Percentiles rank a stretch among this genome's conserved stretches.
Evolutionary conservation across 2,113 vertebrate genomes (phyloP).

Genomic region (Pseudorectes ferrugineus): DNA sequence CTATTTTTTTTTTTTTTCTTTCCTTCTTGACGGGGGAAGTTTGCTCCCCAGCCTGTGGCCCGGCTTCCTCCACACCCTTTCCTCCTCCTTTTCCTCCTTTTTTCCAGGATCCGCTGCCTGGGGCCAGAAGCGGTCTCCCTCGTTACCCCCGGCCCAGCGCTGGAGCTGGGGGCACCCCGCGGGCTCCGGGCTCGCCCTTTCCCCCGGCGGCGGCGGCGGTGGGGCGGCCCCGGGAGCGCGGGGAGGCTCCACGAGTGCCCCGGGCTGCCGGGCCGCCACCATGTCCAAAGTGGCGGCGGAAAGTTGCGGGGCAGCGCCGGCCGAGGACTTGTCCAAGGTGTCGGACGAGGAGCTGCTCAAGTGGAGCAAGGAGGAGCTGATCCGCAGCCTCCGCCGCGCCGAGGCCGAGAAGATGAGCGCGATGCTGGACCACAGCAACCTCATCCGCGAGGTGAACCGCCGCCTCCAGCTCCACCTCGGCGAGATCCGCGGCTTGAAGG

Average conservation of each 20-base stretch:
- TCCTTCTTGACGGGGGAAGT: neutral
- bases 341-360: slow-evolving; percentile 88
- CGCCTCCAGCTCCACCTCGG: slow-evolving; percentile 93
- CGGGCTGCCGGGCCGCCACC: neutral
- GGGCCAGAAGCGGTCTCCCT: neutral
- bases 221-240: neutral
- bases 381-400: slow-evolving; percentile 86
- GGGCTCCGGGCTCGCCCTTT: neutral
- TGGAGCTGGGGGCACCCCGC: neutral
- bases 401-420: slow-evolving; percentile 95
- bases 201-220: neutral
- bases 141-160: neutral
- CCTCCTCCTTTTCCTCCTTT: neutral
- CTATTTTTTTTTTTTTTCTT: too few species aligned
- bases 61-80: slow-evolving; percentile 39
- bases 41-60: neutral
- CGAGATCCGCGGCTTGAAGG: slow-evolving; percentile 95
- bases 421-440: slow-evolving; percentile 95
- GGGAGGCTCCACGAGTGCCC: neutral
- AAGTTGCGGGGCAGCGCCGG: slow-evolving; percentile 44
- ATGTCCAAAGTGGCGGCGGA: slow-evolving; percentile 69
- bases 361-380: slow-evolving; percentile 93
- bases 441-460: slow-evolving; percentile 96
- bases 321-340: slow-evolving; percentile 88
- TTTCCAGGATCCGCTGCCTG: neutral